phyloP scores from a whole-genome alignment of 2,797 vertebrate genomes.

The Decapterus maruadsi region DNA sequence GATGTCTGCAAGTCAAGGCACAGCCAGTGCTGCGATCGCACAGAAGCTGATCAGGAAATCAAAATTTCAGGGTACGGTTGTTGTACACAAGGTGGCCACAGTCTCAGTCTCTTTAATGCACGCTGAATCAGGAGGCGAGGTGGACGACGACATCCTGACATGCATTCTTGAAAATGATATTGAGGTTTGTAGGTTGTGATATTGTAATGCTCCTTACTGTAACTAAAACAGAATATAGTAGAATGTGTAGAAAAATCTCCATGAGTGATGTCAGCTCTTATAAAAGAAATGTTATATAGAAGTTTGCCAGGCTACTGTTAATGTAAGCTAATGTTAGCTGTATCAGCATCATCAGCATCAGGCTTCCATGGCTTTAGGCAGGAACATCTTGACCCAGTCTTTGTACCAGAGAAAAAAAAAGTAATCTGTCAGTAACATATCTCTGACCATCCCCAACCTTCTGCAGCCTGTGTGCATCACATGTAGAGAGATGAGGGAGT shows the following conservation, averaged over 20 bases:
- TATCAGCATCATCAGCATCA: no score
- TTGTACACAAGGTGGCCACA: constrained; percentile 58
- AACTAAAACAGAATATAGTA: not conserved
- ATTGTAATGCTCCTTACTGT: no score
- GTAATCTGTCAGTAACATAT: no score
- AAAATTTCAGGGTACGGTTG: constrained; percentile 57
- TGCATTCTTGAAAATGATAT: not conserved
- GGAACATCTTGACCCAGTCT: no score
- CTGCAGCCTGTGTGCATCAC: no score
- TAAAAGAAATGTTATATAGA: not conserved
- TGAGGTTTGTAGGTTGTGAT: constrained; percentile 5
- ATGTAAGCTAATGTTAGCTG: not conserved
- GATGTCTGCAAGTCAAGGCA: constrained; percentile 80
- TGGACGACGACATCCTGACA: constrained; percentile 18
- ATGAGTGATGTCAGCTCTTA: not conserved
- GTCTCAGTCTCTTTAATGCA: constrained; percentile 70
- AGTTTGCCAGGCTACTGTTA: not conserved
- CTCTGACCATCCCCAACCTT: no score
- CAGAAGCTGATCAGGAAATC: constrained; percentile 76
- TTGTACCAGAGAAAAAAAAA: no score
- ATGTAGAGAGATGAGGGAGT: no score
- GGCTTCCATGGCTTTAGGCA: no score
- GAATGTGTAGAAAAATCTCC: not conserved
- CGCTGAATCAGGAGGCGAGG: constrained; percentile 55
- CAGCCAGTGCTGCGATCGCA: constrained; percentile 66